A percentile compares a stretch with the other conserved stretches of the same genome.
These are phyloP conservation scores for Periparus ater DNA, from an alignment of 2,797 vertebrate species.

Conservation along the genomic window DNA sequence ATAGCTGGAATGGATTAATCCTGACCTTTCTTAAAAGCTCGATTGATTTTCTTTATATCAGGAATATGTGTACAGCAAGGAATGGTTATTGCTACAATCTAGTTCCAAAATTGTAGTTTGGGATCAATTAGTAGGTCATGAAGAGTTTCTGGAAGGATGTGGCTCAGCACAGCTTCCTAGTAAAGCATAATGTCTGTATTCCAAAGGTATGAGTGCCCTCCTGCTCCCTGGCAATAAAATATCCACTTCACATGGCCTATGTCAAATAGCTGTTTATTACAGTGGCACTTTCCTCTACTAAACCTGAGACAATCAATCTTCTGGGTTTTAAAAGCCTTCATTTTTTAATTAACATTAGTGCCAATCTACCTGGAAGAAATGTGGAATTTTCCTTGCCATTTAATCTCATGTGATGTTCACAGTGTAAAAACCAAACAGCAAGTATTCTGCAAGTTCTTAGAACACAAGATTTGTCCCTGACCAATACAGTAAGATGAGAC, in stretches of 20 bases:
- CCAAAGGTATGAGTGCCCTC: background rate
- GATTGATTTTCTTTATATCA: constrained; percentile 59
- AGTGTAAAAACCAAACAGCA: background rate
- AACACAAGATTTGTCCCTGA: background rate
- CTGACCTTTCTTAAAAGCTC: constrained; percentile 60
- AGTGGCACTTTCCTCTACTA: background rate
- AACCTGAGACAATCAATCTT: background rate
- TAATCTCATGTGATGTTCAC: background rate
- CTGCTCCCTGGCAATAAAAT: constrained; percentile 3
- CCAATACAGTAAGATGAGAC: background rate
- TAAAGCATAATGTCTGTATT: background rate
- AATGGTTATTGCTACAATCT: constrained; percentile 21
- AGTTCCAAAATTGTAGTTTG: constrained; percentile 32
- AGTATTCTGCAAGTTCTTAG: background rate
- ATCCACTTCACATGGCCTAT: background rate
- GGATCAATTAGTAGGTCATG: constrained; percentile 35
- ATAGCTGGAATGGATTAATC: constrained; percentile 49
- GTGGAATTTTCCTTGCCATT: background rate
- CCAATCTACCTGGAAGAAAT: background rate
- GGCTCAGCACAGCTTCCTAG: background rate
- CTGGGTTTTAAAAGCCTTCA: background rate
- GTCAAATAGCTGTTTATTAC: background rate
- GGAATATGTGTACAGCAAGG: constrained; percentile 10
- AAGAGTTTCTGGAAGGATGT: constrained; percentile 22
- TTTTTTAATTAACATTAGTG: background rate